Evolutionary conservation across 2,888 invertebrate genomes (phyloP), one percentile per base, ranked within the genome.

Genomic region (Choristoneura rosaceana): DNA sequence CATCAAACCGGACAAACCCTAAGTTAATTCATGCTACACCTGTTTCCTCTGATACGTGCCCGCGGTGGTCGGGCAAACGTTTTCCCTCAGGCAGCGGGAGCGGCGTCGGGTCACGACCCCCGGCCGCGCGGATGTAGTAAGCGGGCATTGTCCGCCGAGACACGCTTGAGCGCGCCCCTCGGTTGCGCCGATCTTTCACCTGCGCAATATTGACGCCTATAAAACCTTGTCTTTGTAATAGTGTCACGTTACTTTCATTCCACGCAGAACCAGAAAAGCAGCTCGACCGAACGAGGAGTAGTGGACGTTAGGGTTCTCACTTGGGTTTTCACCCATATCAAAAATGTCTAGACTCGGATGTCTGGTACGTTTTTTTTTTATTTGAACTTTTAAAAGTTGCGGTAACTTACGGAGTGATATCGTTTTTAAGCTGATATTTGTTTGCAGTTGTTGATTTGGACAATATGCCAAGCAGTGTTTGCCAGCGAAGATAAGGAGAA

Each of bases 171-270:
- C 90, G 88, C 89, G 85, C 90, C 90, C 89, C 87, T 87, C 89
- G 82, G 90, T 93, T 93, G 93, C 93, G 82, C 87, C 89, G 90
- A 89, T 93, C 93, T 92, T 92, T 92, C 92, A 90, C 93, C 94
- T 92, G 89, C 94, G 93, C 94, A 93, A 94, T 88, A 91, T 87
- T 92, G 85, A 91, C 91, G 93, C 90, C 93, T 94, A 94, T 94
- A 94, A 93, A 94, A 93, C 92, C 86, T 91, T 92, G 93, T 90
- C 92, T 89, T 89, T 91, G 86, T 89, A 88, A 91, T 89, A 89
- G 86, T 91, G 83, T 90, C 83, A 88, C 90, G 92, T 90, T 94
- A 94, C 93, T 94, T 94, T 94, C 92, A 92, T 93, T 88, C 87
- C 87, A 84, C 86, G 87, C 80, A 86, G 89, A 91, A 88, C 88